Base-by-base conservation (phyloP, 1,140 invertebrate genomes). In the Apis cerana region DNA sequence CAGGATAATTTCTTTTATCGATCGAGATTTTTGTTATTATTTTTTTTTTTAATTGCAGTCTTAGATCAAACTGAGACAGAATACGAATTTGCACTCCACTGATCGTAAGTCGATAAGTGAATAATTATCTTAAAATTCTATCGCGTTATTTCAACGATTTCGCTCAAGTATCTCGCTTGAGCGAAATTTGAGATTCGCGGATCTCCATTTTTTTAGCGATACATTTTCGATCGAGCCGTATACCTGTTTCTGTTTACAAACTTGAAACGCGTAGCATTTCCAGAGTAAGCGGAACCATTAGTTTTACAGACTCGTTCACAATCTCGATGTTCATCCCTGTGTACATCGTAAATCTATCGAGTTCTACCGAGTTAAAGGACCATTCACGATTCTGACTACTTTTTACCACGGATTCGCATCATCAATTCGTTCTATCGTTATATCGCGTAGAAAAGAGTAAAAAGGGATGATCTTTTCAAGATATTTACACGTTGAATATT, bases 281-380 rank as follows among this genome's bases (percentile, higher is more conserved):
- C 52, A 48, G 62, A 61, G 62, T 68, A 68, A 77, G 70, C 59
- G 74, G 76, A 56, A 83, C 76, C 87, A 89, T 89, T 87, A 87
- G 85, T 89, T 88, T 85, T 65, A 48, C 33, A 84, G 58, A 64
- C 62, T 27, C 54, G 19, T 67, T 72, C 76, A n/a, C n/a, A 89
- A 89, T 89, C 76, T 89, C 85, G 82, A 80, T 85, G 85, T 81
- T 89, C 82, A 56, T 85, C 82, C 82, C 81, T 56, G 33, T 7
- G 61, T 33, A 56, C 52, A 52, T 74, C 75, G 74, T 85, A 87
- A 87, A 88, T 87, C 85, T 69, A 89, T 84, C 83, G 62, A 75
- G 52, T 65, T 78, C 68, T 50, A 75, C 23, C 70, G 76, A 86
- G 61, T 1, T 23, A 84, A 89, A 80, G 81, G 75, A 79, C 78